Percentiles rank a stretch among this genome's conserved stretches.
phyloP scores from a whole-genome alignment of 2,113 vertebrate genomes.

The Proteles cristata region DNA sequence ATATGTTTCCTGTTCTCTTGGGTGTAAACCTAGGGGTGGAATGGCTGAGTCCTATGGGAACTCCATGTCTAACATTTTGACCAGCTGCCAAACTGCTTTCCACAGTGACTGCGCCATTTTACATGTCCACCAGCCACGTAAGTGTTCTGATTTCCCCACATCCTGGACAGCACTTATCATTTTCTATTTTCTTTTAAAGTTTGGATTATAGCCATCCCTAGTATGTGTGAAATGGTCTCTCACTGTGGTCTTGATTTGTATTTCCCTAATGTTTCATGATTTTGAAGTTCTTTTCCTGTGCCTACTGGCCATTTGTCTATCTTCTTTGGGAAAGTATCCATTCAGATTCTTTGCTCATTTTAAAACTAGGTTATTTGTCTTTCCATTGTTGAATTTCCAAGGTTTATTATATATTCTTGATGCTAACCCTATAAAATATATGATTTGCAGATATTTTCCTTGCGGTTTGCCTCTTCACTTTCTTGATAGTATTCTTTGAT shows the following conservation, averaged over 20 bases:
- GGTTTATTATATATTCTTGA: no score
- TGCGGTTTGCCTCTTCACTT: no score
- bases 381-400: not conserved
- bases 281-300: not conserved
- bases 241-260: not conserved
- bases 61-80: not conserved
- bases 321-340: not conserved
- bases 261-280: not conserved
- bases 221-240: not conserved
- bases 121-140: not conserved
- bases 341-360: not conserved
- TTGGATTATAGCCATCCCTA: not conserved
- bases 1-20: not conserved
- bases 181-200: not conserved
- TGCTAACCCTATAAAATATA: no score
- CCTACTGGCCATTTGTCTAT: not conserved
- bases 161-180: not conserved
- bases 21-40: not conserved
- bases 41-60: no score
- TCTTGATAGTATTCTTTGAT: no score
- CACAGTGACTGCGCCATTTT: no score
- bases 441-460: no score
- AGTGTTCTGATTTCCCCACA: not conserved
- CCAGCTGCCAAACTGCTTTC: not conserved
- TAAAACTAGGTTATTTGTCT: not conserved